These are phyloP conservation scores for Oscheius onirici DNA, from an alignment of 2,888 invertebrate species.

Conservation along the genomic window DNA sequence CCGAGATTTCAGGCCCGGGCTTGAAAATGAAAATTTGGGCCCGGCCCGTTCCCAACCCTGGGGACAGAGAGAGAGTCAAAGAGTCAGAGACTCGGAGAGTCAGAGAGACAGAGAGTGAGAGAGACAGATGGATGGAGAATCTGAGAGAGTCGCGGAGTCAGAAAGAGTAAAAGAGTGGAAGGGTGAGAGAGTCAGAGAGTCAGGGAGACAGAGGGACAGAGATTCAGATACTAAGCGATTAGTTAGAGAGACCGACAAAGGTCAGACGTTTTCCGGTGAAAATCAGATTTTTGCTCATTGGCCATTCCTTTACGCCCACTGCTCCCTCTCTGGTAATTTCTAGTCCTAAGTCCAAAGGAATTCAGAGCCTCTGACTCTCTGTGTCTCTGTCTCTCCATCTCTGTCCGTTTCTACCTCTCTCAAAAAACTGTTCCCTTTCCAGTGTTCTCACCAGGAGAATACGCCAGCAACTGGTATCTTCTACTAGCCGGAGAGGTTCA, in stretches of 20 bases:
- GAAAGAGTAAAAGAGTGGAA: neutral
- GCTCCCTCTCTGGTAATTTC: neutral
- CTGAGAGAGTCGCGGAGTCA: neutral
- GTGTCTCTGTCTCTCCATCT: neutral
- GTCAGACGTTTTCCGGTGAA: no score
- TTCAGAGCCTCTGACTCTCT: neutral
- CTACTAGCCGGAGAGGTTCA: conserved; percentile 69
- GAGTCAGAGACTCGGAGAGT: neutral
- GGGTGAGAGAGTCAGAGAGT: neutral
- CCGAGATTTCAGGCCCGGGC: no score
- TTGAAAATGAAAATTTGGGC: no score
- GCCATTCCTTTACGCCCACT: no score
- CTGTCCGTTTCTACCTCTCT: no score
- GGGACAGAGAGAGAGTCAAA: neutral
- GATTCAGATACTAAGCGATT: no score
- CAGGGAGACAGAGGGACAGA: no score
- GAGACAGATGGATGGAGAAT: no score
- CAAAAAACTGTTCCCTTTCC: no score
- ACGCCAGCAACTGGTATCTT: conserved; percentile 65
- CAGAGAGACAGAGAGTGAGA: neutral
- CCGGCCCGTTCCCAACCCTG: no score
- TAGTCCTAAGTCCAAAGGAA: neutral
- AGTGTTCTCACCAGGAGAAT: conserved; percentile 68
- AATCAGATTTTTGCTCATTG: no score
- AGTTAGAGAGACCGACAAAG: no score